Conservation (phyloP, 1,140 invertebrate species). For the Solenopsis invicta region DNA sequence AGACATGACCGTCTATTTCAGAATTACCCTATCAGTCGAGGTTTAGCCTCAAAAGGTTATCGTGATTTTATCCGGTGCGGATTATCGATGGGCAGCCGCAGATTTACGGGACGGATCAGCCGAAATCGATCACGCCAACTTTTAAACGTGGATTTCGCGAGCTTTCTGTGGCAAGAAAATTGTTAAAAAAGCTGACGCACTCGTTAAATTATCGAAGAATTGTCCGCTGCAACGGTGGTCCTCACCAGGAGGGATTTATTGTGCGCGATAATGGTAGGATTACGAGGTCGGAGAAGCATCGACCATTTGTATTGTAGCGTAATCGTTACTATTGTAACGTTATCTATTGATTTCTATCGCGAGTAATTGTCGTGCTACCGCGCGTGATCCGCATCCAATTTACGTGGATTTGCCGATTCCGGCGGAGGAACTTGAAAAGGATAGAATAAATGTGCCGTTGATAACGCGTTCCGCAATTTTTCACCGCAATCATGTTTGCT, state of each 20-base stretch:
- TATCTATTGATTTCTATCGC: constrained; percentile 45
- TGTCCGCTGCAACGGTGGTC: neutral
- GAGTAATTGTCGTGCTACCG: constrained; percentile 43
- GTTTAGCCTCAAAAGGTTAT: neutral
- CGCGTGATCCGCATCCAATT: constrained; percentile 20
- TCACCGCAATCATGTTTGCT: neutral
- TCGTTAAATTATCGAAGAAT: constrained; percentile 50
- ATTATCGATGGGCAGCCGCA: neutral
- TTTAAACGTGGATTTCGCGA: neutral
- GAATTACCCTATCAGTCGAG: constrained; percentile 13
- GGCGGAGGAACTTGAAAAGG: neutral
- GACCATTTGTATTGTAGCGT: neutral
- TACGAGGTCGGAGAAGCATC: neutral
- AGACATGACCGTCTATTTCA: neutral
- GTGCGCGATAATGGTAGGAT: constrained; percentile 33
- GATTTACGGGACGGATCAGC: constrained; percentile 1
- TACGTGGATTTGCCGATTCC: neutral
- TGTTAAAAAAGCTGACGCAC: neutral
- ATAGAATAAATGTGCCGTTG: constrained; percentile 13
- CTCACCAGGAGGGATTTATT: constrained; percentile 26
- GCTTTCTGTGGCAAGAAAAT: constrained; percentile 28
- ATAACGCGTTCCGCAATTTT: constrained; percentile 6
- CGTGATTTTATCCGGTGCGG: neutral
- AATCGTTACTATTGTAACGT: constrained; percentile 7
- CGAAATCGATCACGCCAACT: neutral